Evolutionary conservation across 2,113 vertebrate genomes (phyloP).

Genomic region (Chamaetylas fuelleborni): DNA sequence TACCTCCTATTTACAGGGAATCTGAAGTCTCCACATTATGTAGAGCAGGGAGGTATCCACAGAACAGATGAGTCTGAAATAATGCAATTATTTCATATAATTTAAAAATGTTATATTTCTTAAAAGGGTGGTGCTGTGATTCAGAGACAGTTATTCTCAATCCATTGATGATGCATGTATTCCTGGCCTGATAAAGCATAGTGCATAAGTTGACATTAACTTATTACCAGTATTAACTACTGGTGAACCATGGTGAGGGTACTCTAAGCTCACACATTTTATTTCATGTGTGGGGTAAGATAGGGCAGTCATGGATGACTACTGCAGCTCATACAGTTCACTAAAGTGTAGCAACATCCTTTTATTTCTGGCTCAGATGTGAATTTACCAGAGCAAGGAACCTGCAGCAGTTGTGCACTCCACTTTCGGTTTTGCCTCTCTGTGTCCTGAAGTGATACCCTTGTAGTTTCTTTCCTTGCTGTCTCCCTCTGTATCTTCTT

Average conservation of each 20-base stretch:
- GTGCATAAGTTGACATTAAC: neutral
- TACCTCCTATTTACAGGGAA: neutral
- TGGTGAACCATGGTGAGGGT: neutral
- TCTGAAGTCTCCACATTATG: neutral
- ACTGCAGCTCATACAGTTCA: neutral
- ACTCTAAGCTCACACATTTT: neutral
- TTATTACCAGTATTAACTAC: no score
- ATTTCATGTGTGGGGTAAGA: neutral
- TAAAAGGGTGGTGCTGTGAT: fast-evolving
- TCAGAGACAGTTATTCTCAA: neutral
- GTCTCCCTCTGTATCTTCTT: neutral
- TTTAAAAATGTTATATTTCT: neutral
- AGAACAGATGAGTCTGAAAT: neutral
- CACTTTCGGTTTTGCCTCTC: neutral
- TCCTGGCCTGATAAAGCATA: neutral
- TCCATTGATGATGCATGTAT: neutral
- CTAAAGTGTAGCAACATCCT: neutral
- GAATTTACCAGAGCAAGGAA: neutral
- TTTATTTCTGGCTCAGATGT: neutral
- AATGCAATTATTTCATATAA: neutral
- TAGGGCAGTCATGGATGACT: neutral
- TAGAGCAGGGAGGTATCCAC: neutral
- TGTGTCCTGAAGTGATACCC: neutral
- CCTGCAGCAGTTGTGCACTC: neutral
- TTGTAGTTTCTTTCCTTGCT: neutral